Conservation (phyloP, 2,797 vertebrate genomes). For the Agapornis canus region DNA sequence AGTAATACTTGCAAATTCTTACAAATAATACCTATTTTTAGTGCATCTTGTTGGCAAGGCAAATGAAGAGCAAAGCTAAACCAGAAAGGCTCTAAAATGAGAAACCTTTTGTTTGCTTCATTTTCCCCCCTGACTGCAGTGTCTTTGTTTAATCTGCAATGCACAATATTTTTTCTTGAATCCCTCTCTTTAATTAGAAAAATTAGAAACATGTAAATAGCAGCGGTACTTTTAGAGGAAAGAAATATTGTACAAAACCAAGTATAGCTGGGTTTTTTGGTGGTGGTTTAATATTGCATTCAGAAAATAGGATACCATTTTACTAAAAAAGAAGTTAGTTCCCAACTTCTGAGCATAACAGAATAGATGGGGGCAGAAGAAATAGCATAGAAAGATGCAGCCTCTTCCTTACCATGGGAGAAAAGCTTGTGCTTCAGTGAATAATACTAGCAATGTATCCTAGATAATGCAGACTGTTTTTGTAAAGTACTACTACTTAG, state of each 20-base stretch:
- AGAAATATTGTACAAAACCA: neutral
- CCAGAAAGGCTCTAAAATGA: neutral
- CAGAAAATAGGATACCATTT: neutral
- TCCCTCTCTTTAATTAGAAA: neutral
- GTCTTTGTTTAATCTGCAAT: neutral
- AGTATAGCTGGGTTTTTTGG: neutral
- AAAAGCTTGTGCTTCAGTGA: neutral
- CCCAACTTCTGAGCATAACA: neutral
- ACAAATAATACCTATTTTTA: neutral
- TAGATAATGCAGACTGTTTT: neutral
- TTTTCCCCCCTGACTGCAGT: neutral
- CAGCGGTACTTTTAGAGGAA: neutral
- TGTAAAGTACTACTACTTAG: neutral
- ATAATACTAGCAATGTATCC: neutral
- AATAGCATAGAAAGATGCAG: neutral
- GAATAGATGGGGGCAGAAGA: neutral
- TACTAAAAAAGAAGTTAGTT: neutral
- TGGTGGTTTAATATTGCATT: neutral
- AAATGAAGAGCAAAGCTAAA: neutral
- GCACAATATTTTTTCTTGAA: neutral
- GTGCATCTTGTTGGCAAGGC: neutral
- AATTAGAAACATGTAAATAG: neutral
- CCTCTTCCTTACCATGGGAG: neutral
- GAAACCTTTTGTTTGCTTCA: neutral
- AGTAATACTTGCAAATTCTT: neutral